Evolutionary conservation across 2,797 vertebrate species (phyloP), one percentile per base, ranked within the genome.

Genomic region (Aplochiton taeniatus): DNA sequence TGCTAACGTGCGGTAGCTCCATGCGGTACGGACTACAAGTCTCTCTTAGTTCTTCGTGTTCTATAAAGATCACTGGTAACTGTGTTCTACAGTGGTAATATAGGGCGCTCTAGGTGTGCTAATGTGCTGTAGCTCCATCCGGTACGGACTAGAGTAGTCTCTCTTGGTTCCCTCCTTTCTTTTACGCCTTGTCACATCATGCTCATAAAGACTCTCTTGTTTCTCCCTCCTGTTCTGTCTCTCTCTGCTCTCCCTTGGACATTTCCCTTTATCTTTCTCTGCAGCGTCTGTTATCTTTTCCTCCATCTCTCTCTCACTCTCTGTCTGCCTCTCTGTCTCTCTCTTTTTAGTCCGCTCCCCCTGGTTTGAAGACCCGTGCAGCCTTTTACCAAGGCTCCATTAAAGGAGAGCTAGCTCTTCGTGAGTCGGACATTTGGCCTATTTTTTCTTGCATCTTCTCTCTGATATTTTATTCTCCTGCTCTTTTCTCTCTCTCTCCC

Each of bases 181-280:
- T 41, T 44, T 16, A 16, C 56, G n/a, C 48, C 51, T 61, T 18
- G 0, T 9, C 4, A 14, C 9, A 14, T 58, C 44, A 0, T 18
- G 49, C 16, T 61, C 66, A 56, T 14, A 8, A 56, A 58, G 31
- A 31, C 6, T 31, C 31, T 31, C 3, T 31, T 31, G 31, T 8
- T 43, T 67, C 16, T 18, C 41, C 45, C 64, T 14, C 63, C 67
- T 66, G 14, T 58, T 4, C 16, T 61, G 52, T 49, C 57, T 44
- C 49, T 66, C 55, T 50, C 53, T 12, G 1, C 44, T 50, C 18
- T 43, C 44, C 14, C 42, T 0, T 43, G 8, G 10, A 5, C 12
- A 14, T 58, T 11, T n/a, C 20, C n/a, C 49, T 43, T 42, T 16
- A 17, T 46, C 13, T 31, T 16, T 52, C 49, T 46, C 42, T 31